Percentiles rank a stretch among this genome's conserved stretches.
phyloP scores from a whole-genome alignment of 2,888 invertebrate species.

The Neoaliturus tenellus region DNA sequence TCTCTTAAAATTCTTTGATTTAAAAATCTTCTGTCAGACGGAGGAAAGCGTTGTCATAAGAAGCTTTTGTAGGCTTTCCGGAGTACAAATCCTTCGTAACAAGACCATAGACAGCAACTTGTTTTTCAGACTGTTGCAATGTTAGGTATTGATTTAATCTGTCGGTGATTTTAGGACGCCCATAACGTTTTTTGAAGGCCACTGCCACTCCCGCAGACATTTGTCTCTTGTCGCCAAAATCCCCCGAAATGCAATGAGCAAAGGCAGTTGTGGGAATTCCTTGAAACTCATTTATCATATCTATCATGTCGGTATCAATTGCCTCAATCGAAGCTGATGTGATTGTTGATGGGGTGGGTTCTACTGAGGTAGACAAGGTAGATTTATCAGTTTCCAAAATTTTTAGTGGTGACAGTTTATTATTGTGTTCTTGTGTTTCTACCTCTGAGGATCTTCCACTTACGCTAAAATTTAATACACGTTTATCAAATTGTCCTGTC shows the following conservation, averaged over 20 bases:
- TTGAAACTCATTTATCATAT: background rate
- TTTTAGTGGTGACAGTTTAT: too few relatives aligned
- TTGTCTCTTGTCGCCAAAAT: background rate
- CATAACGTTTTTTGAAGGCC: background rate
- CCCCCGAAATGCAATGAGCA: background rate
- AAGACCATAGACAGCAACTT: conserved; percentile 1
- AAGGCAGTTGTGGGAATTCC: background rate
- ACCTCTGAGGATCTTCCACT: too few relatives aligned
- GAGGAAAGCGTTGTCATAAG: background rate
- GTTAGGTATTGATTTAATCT: background rate
- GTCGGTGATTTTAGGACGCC: background rate
- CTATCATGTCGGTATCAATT: background rate
- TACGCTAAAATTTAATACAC: too few relatives aligned
- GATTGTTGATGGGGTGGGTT: too few relatives aligned
- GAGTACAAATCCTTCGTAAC: background rate
- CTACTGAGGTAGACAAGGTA: too few relatives aligned
- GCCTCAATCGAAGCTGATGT: too few relatives aligned
- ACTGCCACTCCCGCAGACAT: conserved; percentile 7
- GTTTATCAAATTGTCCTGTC: too few relatives aligned
- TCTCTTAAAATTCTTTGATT: background rate
- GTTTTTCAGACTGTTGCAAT: background rate
- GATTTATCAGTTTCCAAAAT: too few relatives aligned
- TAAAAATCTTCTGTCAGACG: background rate
- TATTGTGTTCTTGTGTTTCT: too few relatives aligned
- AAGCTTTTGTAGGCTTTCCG: background rate